A percentile compares a stretch with the other conserved stretches of the same genome.
phyloP scores from a whole-genome alignment of 2,888 invertebrate genomes.

The Andrena minutula region DNA sequence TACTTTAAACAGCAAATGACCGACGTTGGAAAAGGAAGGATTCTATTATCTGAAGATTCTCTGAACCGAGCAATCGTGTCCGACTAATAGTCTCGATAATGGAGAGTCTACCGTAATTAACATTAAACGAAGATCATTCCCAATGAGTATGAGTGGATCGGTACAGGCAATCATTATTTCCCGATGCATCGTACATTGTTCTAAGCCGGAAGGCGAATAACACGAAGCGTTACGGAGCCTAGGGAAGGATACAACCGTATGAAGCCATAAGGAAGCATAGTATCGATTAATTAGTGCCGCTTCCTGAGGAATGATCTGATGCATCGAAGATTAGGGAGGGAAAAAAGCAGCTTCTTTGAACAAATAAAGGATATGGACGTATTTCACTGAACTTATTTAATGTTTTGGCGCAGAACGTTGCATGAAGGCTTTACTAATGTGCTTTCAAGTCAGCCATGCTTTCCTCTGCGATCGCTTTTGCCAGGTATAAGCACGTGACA shows the following conservation, averaged over 20 bases:
- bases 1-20: background rate
- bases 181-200: conserved; percentile 25
- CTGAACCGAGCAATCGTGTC: background rate
- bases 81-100: background rate
- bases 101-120: conserved; percentile 16
- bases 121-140: conserved; percentile 22
- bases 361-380: no score
- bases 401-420: no score
- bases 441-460: no score
- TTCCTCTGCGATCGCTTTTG: no score
- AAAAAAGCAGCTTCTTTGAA: background rate
- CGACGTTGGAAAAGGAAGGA: background rate
- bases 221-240: conserved; percentile 31
- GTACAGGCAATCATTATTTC: conserved; percentile 40
- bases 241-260: conserved; percentile 2
- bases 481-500: no score
- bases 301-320: conserved; percentile 5
- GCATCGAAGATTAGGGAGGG: background rate
- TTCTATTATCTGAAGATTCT: background rate
- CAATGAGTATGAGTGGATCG: conserved; percentile 1
- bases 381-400: no score
- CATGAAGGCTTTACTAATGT: no score
- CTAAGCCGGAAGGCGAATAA: conserved; percentile 33
- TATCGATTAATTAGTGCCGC: conserved; percentile 60
- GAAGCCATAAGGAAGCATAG: conserved; percentile 37